Base-by-base conservation (phyloP, 2,797 vertebrate genomes). In the Taeniopygia guttata region DNA sequence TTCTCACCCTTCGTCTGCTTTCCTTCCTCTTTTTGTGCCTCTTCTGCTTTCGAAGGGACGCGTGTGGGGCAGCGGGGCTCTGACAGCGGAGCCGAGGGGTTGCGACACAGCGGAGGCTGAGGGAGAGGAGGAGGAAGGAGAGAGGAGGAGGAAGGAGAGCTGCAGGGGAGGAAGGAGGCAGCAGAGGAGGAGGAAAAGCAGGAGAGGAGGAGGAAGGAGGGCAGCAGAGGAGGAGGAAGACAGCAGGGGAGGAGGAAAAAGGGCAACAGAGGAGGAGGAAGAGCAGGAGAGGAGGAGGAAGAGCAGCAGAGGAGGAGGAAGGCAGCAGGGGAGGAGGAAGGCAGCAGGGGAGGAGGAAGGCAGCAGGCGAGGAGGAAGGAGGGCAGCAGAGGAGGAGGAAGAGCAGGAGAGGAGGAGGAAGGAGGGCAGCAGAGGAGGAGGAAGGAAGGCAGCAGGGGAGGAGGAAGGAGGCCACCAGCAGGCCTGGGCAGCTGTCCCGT, bases 81-180 rank as follows among this genome's bases (percentile, higher is more conserved):
- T 96, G 95, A 94, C 95, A 91, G 90, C 95, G 95, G 87, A 90
- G 93, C 77, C 88, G 93, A 89, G 38, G 74, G 42, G 60, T 4
- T 95, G 87, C 46, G 42, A 79, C 85, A 91, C 80, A 30, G 55
- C 4, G 3, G 15, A 27, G 73, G 66, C 22, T n/a, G 91, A 87
- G 2, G 66, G 49, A 22, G 36, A 11, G 22, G 30, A 11, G 22
- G 30, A 49, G 4, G 38, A 10, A 43, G 21, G 23, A 38, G 38
- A 42, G 20, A 2, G 26, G 7, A 48, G 43, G 45, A 32, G 52
- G 30, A 55, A 4, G 58, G 6, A 64, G 10, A 13, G 34, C 11
- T 10, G 32, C 2, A 55, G n/a, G 4, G 9, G 27, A 64, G 16
- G 54, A 38, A 5, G 49, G 9, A 36, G 13, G 42, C 16, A 20